These are phyloP conservation scores for Zaprionus lineosus DNA, from an alignment of 2,888 invertebrate species.

Conservation along the genomic window DNA sequence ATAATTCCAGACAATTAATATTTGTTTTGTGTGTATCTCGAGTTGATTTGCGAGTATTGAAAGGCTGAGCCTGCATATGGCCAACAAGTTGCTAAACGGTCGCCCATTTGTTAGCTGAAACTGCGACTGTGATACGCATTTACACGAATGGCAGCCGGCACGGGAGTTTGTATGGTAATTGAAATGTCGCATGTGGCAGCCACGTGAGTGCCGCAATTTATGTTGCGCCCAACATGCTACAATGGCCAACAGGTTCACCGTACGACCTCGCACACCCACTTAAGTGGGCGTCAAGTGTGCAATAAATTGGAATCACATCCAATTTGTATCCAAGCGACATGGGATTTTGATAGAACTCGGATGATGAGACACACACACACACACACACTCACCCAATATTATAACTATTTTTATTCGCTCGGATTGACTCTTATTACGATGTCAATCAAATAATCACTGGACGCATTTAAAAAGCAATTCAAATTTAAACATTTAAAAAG, in stretches of 20 bases:
- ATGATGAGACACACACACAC: not conserved
- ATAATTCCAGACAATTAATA: conserved; percentile 17
- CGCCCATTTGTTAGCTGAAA: conserved; percentile 33
- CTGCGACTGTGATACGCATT: conserved; percentile 32
- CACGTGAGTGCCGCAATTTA: conserved; percentile 66
- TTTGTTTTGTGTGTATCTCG: not conserved
- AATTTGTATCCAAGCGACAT: conserved; percentile 22
- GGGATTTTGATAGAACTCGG: conserved; percentile 5
- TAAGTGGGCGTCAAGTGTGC: conserved; percentile 38
- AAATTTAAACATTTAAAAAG: too few species aligned
- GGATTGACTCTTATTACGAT: too few species aligned
- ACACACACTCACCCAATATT: conserved; percentile 2
- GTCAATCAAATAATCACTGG: too few species aligned
- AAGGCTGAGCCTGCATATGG: conserved; percentile 36
- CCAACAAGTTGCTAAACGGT: conserved; percentile 34
- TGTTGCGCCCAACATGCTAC: conserved; percentile 45
- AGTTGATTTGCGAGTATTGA: too few species aligned
- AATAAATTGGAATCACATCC: conserved; percentile 49
- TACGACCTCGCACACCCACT: conserved; percentile 15
- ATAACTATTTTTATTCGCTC: too few species aligned
- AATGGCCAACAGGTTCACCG: conserved; percentile 31
- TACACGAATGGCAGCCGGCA: conserved; percentile 31
- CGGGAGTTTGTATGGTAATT: conserved; percentile 49
- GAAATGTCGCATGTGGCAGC: conserved; percentile 62
- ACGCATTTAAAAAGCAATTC: too few species aligned